Conservation (phyloP, 1,140 invertebrate genomes). For the Lysiphlebus fabarum region DNA sequence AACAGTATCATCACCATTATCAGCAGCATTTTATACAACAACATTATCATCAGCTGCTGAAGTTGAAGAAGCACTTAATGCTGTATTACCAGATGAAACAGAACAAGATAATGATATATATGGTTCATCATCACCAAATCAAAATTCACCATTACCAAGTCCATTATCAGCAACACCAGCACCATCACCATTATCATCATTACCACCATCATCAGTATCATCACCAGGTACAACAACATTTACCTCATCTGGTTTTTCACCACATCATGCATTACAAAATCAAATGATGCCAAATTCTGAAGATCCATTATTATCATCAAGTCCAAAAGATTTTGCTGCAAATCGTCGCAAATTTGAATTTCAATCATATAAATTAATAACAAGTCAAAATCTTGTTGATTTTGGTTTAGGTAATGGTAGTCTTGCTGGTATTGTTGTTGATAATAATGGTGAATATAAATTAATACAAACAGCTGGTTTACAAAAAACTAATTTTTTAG, state of each 20-base stretch:
- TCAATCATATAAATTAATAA: conserved; percentile 61
- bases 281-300: conserved; percentile 84
- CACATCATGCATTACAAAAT: conserved; percentile 61
- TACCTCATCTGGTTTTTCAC: conserved; percentile 53
- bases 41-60: conserved; percentile 80
- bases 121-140: conserved; percentile 54
- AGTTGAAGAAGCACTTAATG: conserved; percentile 76
- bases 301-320: conserved; percentile 76
- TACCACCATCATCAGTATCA: conserved; percentile 57
- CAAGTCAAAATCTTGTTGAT: conserved; percentile 62
- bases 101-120: conserved; percentile 63
- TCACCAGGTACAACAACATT: conserved; percentile 57
- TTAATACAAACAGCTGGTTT: conserved; percentile 59
- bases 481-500: conserved; percentile 55
- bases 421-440: conserved; percentile 62
- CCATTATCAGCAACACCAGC: conserved; percentile 61
- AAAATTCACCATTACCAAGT: conserved; percentile 64
- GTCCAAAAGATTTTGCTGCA: conserved; percentile 72
- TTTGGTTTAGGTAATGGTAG: conserved; percentile 57
- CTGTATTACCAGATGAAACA: conserved; percentile 74
- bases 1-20: conserved; percentile 68
- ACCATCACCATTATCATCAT: conserved; percentile 59
- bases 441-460: conserved; percentile 65
- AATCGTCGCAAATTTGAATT: conserved; percentile 63
- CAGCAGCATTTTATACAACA: conserved; percentile 80